Base-by-base conservation (phyloP, 2,113 vertebrate species). In the Mastomys natalensis region DNA sequence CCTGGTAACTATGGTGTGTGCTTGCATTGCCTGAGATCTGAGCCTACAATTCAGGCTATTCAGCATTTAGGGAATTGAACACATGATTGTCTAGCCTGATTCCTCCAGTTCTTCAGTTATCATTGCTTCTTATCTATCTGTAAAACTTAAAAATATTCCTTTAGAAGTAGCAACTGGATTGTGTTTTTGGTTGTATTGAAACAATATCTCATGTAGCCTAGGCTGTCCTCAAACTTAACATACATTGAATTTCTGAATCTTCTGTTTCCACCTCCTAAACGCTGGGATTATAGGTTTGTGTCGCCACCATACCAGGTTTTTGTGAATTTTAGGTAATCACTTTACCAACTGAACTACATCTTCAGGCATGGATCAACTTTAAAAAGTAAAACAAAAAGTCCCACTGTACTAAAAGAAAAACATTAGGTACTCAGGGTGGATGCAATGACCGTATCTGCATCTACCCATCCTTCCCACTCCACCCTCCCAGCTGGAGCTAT, bases 121-220 rank as follows among this genome's bases (percentile, higher is more conserved):
- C 70, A 45, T 24, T 85, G 31, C 26, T 88, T 96, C 55, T 89
- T 70, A 34, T 94, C 21, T 43, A 77, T 16, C 10, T 84, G 43
- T 15, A 70, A 11, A 85, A 16, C 72, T 76, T 77, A 66, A 21
- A 68, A 70, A 51, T 96, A 72, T 81, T 88, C 93, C 64, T 97
- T 95, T 85, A 92, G 70, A 95, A 85, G 37, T 80, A 89, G 37
- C 72, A 81, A 45, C 51, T 68, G 13, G 51, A 43, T 82, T n/a
- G 48, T 48, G 11, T 19, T 86, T 95, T 53, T 99, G 40, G 22
- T 43, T 48, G 62, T 64, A 43, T 53, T 53, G 64, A 87, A 19
- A n/a, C 29, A 70, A 16, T 48, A 37, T 68, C 64, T 87, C 21
- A 53, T 37, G 21, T 70, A 53, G 45, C 85, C 31, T 45, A 53